Base-by-base conservation (phyloP, 2,888 invertebrate genomes). In the Spialia ferax region DNA sequence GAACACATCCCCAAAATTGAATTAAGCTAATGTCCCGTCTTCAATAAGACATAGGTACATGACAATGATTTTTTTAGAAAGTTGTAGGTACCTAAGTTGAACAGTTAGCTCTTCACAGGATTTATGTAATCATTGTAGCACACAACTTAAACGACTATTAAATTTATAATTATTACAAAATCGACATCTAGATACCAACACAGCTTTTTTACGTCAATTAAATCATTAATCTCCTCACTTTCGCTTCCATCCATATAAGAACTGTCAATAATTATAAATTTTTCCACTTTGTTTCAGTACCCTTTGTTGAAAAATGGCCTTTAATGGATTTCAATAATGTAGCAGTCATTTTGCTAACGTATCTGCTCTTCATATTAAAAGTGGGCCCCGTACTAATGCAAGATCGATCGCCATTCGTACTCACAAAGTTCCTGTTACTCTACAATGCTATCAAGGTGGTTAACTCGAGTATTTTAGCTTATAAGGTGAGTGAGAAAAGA, bases 341-440 rank as follows among this genome's bases (percentile, higher is more conserved):
- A 2, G 52, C 95, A 8, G 76, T 88, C 18, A 84, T 96, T 56
- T 88, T 95, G 48, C 77, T 87, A 15, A 76, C 86, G 2, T 97
- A 97, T 82, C 88, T 97, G 50, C 85, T 94, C 65, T 95, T 97
- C 77, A 95, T 97, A 15, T 88, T 94, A 56, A 94, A 94, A 74
- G 79, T 95, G 56, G 97, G 97, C 0, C 97, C 97, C 0, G 85
- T 88, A 55, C 83, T 95, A 74, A 97, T 97, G 97, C 89, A 93
- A 68, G 88, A 95, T 57, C 91, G 95, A 13, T 80, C 87, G 63
- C 95, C 96, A 0, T 94, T 95, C 69, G 93, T 95, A 68, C 81
- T 97, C 56, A 93, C 95, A 62, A 88, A 87, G 57, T 77, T 96
- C 48, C 91, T 97, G 79, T 88, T 96, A 73, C 77, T 95, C 26